Evolutionary conservation across 1,140 invertebrate genomes (phyloP).

Genomic region (Vollenhovia emeryi): DNA sequence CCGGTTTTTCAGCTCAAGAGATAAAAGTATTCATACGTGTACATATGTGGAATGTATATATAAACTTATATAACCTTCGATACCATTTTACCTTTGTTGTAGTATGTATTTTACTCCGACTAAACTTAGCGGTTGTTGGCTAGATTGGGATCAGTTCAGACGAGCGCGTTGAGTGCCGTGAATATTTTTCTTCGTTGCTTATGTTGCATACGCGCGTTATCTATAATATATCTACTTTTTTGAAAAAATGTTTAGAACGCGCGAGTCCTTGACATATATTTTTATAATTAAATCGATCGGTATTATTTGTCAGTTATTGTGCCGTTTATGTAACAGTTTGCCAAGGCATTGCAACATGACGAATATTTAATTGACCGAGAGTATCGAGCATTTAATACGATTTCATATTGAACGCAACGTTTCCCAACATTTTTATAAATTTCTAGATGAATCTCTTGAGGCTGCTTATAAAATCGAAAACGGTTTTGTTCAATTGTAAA

Average conservation of each 20-base stretch:
- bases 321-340: slow-evolving; percentile 9
- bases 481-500: neutral
- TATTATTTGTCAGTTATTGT: neutral
- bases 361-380: neutral
- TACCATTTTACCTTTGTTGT: neutral
- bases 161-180: neutral
- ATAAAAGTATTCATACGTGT: too few species aligned
- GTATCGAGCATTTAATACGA: too few species aligned
- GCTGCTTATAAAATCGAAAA: neutral
- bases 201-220: neutral
- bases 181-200: neutral
- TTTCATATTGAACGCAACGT: neutral
- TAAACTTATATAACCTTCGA: too few species aligned
- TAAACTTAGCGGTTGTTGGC: neutral
- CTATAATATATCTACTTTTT: neutral
- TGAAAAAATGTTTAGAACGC: neutral
- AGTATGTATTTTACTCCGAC: neutral
- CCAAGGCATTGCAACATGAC: neutral
- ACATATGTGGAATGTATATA: too few species aligned
- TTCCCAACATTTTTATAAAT: neutral
- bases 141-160: neutral
- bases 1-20: neutral
- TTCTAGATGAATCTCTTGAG: neutral
- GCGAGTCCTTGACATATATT: neutral
- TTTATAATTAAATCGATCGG: neutral